These are phyloP conservation scores for Caiman crocodilus DNA, from an alignment of 2,797 vertebrate species.

Conservation along the genomic window DNA sequence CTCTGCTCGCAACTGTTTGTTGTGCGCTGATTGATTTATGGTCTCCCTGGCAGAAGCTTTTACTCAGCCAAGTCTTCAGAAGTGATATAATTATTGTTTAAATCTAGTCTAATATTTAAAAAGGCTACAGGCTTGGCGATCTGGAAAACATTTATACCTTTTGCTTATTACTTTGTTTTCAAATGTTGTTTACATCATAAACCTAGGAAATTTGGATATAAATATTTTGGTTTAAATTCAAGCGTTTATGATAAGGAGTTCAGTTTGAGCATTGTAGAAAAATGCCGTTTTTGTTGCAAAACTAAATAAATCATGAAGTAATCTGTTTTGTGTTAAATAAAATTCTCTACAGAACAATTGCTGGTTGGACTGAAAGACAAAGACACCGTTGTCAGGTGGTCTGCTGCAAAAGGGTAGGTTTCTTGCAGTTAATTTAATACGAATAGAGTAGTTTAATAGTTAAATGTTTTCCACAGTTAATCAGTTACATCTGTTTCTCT, in stretches of 20 bases:
- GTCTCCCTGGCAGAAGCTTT: not conserved
- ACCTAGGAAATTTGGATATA: not conserved
- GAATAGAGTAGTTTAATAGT: not conserved
- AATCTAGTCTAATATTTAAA: not conserved
- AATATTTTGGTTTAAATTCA: not conserved
- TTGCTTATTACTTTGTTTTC: not conserved
- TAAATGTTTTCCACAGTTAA: not conserved
- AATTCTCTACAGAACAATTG: conserved; percentile 88
- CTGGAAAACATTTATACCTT: not conserved
- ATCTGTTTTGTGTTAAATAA: conserved; percentile 1
- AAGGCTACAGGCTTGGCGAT: too few species aligned
- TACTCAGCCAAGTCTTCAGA: too few species aligned
- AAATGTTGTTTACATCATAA: accelerated
- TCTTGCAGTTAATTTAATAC: not conserved
- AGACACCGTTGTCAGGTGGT: conserved; percentile 97
- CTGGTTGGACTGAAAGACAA: conserved; percentile 95
- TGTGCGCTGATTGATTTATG: not conserved
- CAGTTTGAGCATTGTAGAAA: not conserved
- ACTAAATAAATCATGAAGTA: not conserved
- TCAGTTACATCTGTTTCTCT: not conserved
- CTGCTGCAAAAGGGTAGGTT: conserved; percentile 95
- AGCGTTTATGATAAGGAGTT: not conserved
- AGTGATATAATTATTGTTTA: not conserved
- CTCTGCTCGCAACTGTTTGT: not conserved
- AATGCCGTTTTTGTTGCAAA: not conserved